Percentiles rank a stretch among this genome's conserved stretches.
phyloP scores from a whole-genome alignment of 2,797 vertebrate genomes.

The Tokudaia muenninki region DNA sequence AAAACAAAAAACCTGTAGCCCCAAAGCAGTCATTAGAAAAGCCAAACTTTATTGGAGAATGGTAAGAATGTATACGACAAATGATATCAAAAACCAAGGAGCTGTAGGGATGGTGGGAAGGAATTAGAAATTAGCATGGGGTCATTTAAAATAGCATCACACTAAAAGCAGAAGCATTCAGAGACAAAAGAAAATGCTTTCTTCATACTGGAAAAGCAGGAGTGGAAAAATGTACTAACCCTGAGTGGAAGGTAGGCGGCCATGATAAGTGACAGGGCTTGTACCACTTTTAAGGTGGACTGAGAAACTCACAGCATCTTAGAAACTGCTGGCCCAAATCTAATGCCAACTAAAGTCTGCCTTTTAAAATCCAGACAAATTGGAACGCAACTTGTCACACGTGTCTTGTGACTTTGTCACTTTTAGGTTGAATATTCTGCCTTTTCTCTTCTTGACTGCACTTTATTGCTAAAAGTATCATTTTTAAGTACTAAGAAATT shows the following conservation, averaged over 20 bases:
- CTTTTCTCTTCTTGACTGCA: slow-evolving; percentile 41
- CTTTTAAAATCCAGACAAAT: not conserved
- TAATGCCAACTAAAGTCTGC: not conserved
- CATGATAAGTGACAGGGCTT: not conserved
- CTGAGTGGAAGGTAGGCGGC: not conserved
- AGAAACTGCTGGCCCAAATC: slow-evolving; percentile 11
- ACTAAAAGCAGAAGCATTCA: not conserved
- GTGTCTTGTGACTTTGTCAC: not conserved
- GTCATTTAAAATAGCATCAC: not conserved
- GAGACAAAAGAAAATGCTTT: not conserved
- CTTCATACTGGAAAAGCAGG: not conserved
- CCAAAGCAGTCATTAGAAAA: slow-evolving; percentile 45
- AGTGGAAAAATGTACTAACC: not conserved
- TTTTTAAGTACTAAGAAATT: slow-evolving; percentile 51
- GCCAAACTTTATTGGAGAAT: not conserved
- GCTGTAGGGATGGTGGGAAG: not conserved
- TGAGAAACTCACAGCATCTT: not conserved
- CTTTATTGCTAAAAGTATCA: slow-evolving; percentile 37
- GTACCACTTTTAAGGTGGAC: not conserved
- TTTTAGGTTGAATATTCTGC: slow-evolving; percentile 8
- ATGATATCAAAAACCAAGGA: not conserved
- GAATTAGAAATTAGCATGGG: not conserved
- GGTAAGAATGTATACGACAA: not conserved
- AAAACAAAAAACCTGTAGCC: not conserved
- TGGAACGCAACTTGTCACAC: not conserved